Percentiles rank a stretch among this genome's conserved stretches.
These are phyloP conservation scores for Colletes latitarsis DNA, from an alignment of 1,140 invertebrate genomes.

Conservation along the genomic window DNA sequence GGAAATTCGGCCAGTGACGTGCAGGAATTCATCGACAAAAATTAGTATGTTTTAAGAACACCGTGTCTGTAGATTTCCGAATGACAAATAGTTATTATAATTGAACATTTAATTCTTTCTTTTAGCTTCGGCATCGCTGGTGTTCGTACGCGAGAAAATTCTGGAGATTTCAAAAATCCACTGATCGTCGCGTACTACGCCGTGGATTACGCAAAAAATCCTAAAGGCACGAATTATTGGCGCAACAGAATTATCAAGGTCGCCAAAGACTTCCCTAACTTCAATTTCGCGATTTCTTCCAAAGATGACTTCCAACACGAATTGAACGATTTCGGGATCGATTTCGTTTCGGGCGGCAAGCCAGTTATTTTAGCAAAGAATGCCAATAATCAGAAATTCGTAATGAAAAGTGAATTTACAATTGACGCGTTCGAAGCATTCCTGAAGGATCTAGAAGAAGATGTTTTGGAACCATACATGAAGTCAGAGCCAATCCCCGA, in stretches of 20 bases:
- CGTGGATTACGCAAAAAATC: slow-evolving; percentile 98
- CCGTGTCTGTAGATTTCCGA: neutral
- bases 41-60: slow-evolving; percentile 87
- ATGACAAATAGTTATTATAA: slow-evolving; percentile 3
- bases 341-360: slow-evolving; percentile 93
- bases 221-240: slow-evolving; percentile 99
- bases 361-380: slow-evolving; percentile 93
- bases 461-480: slow-evolving; percentile 93
- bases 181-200: slow-evolving; percentile 95
- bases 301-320: slow-evolving; percentile 97
- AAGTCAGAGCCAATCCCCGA: slow-evolving; percentile 98
- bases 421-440: slow-evolving; percentile 95
- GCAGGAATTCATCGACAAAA: slow-evolving; percentile 90
- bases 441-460: slow-evolving; percentile 91
- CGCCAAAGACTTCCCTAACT: slow-evolving; percentile 91
- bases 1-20: slow-evolving; percentile 86
- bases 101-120: slow-evolving; percentile 59
- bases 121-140: slow-evolving; percentile 95
- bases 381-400: slow-evolving; percentile 93
- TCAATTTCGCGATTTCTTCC: slow-evolving; percentile 94
- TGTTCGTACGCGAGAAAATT: slow-evolving; percentile 92
- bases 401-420: slow-evolving; percentile 95
- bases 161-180: slow-evolving; percentile 93
- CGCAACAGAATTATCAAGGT: slow-evolving; percentile 98
- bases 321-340: slow-evolving; percentile 96